These are phyloP conservation scores for Papilio helenus DNA, from an alignment of 1,140 invertebrate genomes.

Conservation along the genomic window DNA sequence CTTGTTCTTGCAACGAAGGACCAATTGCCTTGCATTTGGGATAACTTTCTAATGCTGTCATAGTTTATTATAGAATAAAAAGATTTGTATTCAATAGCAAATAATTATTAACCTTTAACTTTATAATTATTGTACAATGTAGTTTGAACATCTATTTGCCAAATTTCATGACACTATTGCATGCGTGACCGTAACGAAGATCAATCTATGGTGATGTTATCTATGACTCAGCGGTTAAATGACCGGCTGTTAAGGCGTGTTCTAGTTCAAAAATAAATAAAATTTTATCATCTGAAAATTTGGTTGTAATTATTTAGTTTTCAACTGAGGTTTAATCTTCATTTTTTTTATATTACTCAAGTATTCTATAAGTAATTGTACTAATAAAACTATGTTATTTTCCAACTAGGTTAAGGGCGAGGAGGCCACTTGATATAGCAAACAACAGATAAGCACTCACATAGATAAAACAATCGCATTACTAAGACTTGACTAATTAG, in stretches of 20 bases:
- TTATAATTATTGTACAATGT: not conserved
- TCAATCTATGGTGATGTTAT: not conserved
- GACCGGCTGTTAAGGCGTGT: not conserved
- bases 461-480: not conserved
- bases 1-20: slow-evolving; percentile 49
- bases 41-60: slow-evolving; percentile 34
- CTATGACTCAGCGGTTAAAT: not conserved
- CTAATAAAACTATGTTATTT: not conserved
- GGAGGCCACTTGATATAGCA: not conserved
- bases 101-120: slow-evolving; percentile 3
- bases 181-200: not conserved
- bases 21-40: slow-evolving; percentile 30
- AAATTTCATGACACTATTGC: not conserved
- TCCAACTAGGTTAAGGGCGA: not conserved
- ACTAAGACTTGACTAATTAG: not conserved
- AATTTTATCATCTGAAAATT: not conserved
- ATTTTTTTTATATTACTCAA: not conserved
- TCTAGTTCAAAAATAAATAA: not conserved
- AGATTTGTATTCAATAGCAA: not conserved
- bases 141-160: not conserved
- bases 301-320: too few relatives aligned
- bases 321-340: not conserved
- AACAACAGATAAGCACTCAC: not conserved
- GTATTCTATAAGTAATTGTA: not conserved
- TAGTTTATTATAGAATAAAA: slow-evolving; percentile 14